Conservation (phyloP, 1,140 invertebrate genomes). For the Meloidogyne exigua region DNA sequence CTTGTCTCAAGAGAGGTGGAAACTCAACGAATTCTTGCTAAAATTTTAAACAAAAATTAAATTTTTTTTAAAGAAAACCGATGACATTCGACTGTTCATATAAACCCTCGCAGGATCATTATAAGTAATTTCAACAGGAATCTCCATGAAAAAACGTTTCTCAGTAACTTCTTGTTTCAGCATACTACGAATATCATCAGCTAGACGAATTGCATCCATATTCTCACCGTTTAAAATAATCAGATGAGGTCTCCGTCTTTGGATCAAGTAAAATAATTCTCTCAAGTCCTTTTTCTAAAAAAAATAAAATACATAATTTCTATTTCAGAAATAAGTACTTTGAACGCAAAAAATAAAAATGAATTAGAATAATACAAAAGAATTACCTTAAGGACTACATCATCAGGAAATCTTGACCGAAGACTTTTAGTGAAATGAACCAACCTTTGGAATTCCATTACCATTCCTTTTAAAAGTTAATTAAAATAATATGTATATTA, state of each 20-base stretch:
- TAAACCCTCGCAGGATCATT: slow-evolving; percentile 53
- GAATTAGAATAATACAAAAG: no score
- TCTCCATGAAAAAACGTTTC: slow-evolving; percentile 16
- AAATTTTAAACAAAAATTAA: slow-evolving; percentile 30
- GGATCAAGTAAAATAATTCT: slow-evolving; percentile 80
- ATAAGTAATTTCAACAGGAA: slow-evolving; percentile 52
- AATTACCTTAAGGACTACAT: slow-evolving; percentile 73
- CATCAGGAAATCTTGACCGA: slow-evolving; percentile 74
- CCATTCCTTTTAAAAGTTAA: slow-evolving; percentile 55
- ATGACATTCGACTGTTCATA: slow-evolving; percentile 43
- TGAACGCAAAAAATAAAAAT: no score
- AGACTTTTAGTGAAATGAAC: slow-evolving; percentile 80
- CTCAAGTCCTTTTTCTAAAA: slow-evolving; percentile 71
- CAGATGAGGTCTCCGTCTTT: slow-evolving; percentile 86
- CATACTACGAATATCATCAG: slow-evolving; percentile 42
- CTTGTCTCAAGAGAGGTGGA: slow-evolving; percentile 57
- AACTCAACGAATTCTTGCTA: slow-evolving; percentile 56
- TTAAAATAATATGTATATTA: background rate
- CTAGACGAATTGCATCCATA: slow-evolving; percentile 48
- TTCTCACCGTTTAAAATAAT: slow-evolving; percentile 86
- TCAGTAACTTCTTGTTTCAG: slow-evolving; percentile 38
- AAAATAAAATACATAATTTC: no score
- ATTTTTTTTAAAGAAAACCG: slow-evolving; percentile 7
- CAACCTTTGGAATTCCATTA: slow-evolving; percentile 82
- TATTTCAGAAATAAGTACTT: no score